phyloP scores from a whole-genome alignment of 2,888 invertebrate species.

The Campoplex capitator region DNA sequence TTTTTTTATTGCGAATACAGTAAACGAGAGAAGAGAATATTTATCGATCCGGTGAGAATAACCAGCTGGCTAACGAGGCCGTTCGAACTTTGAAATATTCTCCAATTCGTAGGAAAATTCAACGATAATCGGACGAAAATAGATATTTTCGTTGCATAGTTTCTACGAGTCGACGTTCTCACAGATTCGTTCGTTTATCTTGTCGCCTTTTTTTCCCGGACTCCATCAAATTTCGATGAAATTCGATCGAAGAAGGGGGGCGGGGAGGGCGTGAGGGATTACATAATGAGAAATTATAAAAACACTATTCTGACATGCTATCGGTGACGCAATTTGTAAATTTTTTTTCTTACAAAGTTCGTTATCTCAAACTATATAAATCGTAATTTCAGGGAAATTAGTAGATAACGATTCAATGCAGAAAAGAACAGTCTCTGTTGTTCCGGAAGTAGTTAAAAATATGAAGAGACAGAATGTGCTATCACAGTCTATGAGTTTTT shows the following conservation, averaged over 20 bases:
- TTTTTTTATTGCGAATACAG: neutral
- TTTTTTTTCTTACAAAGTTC: neutral
- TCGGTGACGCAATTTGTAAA: neutral
- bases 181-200: neutral
- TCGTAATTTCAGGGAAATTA: neutral
- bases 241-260: neutral
- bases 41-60: slow-evolving; percentile 18
- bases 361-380: neutral
- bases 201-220: no score
- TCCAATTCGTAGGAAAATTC: slow-evolving; percentile 1
- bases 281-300: neutral
- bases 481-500: no score
- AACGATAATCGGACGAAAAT: slow-evolving; percentile 34
- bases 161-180: neutral
- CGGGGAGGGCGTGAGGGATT: no score
- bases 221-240: neutral
- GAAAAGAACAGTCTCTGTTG: neutral
- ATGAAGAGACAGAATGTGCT: no score
- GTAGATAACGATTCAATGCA: neutral
- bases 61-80: slow-evolving; percentile 40
- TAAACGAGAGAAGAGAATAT: neutral
- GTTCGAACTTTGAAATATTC: slow-evolving; percentile 20
- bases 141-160: slow-evolving; percentile 14
- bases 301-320: neutral
- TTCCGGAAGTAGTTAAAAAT: no score